Evolutionary conservation across 2,888 invertebrate genomes (phyloP), one percentile per base, ranked within the genome.

Genomic region (Oeneis ivallda): DNA sequence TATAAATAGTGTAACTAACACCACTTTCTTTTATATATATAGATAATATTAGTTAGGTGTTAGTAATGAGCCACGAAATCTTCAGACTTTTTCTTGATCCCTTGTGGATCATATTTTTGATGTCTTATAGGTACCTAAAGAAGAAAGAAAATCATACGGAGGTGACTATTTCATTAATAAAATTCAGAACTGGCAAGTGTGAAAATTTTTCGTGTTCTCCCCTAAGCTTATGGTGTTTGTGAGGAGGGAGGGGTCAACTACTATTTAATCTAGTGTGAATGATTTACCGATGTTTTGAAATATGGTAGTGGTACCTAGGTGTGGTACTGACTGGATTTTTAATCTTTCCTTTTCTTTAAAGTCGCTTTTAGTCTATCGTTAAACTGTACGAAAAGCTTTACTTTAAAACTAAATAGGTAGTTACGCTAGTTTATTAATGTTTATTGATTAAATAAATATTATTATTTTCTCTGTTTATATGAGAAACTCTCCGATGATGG

Each of bases 261-360:
- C 82, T 86, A 86, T 88, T 89, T 86, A 91, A 91, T 90, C 87
- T 89, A 85, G 81, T 83, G 87, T 89, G 86, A 88, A 90, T 90
- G 90, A 91, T 91, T 87, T 84, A 91, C 89, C 77, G 84, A 79
- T 84, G 82, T 84, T 85, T 86, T 87, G 79, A 86, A 86, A 85
- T 82, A 79, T 75, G 76, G 72, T 65, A 67, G 1, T 0, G 5
- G 26, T 26, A 26, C 26, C 1, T 26, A 26, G 3, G 1, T 26
- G 26, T 26, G 3, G 60, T 65, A 49, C 52, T 61, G 60, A 65
- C 63, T 67, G 37, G 37, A 49, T 50, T 64, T 67, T 59, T 62
- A 39, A 50, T 26, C 9, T 15, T 57, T 50, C 59, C 56, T 13
- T 57, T 50, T 62, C 56, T 13, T 13, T 4, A n/a, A n/a, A 5